Evolutionary conservation across 2,888 invertebrate genomes (phyloP).

Genomic region (Vannuccia rotundouncinata): DNA sequence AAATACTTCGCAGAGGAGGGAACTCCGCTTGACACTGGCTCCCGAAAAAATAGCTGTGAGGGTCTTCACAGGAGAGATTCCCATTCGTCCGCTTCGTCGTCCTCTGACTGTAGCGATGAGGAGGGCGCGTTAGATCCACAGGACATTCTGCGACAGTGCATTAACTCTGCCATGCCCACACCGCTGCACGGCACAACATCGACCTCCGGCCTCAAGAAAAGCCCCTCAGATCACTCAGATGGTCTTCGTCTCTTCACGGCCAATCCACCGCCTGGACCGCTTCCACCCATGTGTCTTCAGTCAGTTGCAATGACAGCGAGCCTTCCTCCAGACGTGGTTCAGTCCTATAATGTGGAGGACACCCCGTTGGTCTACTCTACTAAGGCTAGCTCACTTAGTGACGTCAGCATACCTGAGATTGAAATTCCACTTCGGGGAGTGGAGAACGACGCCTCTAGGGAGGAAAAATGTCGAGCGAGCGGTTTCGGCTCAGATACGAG

Average conservation of each 20-base stretch:
- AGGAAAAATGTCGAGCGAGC: not conserved
- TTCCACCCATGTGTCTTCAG: not conserved
- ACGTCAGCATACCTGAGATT: constrained; percentile 18
- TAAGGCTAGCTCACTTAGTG: constrained; percentile 29
- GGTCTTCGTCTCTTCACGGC: not conserved
- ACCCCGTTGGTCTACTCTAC: constrained; percentile 27
- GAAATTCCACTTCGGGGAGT: not conserved
- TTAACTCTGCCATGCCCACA: constrained; percentile 25
- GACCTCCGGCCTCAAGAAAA: not conserved
- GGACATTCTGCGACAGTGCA: constrained; percentile 17
- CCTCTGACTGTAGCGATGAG: not conserved
- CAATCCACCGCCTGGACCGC: not conserved
- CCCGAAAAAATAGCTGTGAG: not conserved
- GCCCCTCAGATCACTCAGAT: not conserved
- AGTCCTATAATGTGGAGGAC: constrained; percentile 8
- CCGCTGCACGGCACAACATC: not conserved
- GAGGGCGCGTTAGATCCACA: not conserved
- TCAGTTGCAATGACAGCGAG: not conserved
- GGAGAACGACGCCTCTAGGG: not conserved
- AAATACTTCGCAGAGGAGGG: not conserved
- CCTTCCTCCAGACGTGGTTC: not conserved
- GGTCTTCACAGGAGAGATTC: not conserved
- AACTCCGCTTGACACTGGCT: not conserved
- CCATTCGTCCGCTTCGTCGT: not conserved
- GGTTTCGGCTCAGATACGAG: constrained; percentile 22